Base-by-base conservation (phyloP, 1,140 invertebrate species). In the Aphaenogaster ashmeadi region DNA sequence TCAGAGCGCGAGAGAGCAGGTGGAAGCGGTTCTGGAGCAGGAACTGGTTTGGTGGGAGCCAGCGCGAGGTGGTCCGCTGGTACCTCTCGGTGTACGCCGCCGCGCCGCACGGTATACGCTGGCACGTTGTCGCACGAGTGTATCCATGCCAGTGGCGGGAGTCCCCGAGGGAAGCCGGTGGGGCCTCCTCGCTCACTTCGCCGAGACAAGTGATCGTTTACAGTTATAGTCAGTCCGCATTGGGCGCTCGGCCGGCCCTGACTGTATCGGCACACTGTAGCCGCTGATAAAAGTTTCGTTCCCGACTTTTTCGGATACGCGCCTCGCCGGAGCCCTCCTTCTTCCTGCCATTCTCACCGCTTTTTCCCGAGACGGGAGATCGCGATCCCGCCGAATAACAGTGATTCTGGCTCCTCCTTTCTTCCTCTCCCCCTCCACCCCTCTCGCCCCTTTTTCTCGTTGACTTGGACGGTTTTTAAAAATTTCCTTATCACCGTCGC, bases 141-240 rank as follows among this genome's bases (percentile, higher is more conserved):
- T 77, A 85, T 85, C 64, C 71, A 64, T 79, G 83, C 71, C 41
- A 77, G 67, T 69, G 85, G 89, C 85, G 86, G 87, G 87, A 81
- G 80, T 75, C 80, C 80, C 80, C 80, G 69, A 84, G 74, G 50
- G 83, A 81, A 60, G 60, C 74, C 27, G 84, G 83, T 88, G 87
- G 83, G 88, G 67, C 75, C 67, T 74, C 54, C 79, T 72, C 84
- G 84, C 89, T 87, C 89, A 69, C 88, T 87, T 85, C 83, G 86
- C 93, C 94, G 94, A 27, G 27, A 95, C 95, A 95, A 95, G 95
- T 95, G 94, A 94, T 95, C 93, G 93, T 95, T 95, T 95, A 95
- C 95, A 95, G 95, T 95, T 95, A 95, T 95, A 95, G 94, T 95
- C 94, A 95, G 95, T 95, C 94, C 95, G 95, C 93, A 95, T 95